A percentile compares a stretch with the other conserved stretches of the same genome.
Evolutionary conservation across 2,113 vertebrate species (phyloP).

Genomic region (Clarias gariepinus): DNA sequence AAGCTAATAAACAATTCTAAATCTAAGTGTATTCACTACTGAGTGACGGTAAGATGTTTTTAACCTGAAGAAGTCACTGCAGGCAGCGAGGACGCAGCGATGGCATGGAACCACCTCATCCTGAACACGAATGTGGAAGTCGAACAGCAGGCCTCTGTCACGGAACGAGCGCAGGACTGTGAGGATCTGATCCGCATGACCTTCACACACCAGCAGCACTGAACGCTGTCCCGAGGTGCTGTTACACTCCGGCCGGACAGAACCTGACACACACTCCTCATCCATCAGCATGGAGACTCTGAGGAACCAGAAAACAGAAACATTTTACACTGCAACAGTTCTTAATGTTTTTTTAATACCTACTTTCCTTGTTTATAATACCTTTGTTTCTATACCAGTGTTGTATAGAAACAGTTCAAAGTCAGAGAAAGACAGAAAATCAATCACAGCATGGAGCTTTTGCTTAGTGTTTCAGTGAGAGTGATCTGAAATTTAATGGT

Average conservation of each 20-base stretch:
- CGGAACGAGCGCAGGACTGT: constrained; percentile 84
- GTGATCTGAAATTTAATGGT: too few species aligned
- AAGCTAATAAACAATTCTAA: not conserved
- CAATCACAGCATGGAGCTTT: too few species aligned
- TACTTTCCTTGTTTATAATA: too few species aligned
- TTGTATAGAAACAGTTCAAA: not conserved
- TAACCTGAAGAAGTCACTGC: constrained; percentile 97
- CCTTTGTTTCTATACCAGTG: not conserved
- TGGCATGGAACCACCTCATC: constrained; percentile 87
- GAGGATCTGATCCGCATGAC: constrained; percentile 88
- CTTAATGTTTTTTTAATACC: not conserved
- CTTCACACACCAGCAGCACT: constrained; percentile 79
- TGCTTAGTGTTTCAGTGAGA: too few species aligned
- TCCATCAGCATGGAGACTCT: constrained; percentile 32
- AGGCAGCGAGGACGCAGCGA: constrained; percentile 91
- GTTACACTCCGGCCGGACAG: constrained; percentile 68
- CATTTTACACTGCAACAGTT: not conserved
- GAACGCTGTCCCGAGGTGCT: constrained; percentile 75
- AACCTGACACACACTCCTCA: constrained; percentile 17
- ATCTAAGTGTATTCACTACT: not conserved
- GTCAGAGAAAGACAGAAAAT: too few species aligned
- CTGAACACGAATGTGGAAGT: constrained; percentile 89
- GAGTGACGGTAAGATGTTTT: not conserved
- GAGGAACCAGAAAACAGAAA: not conserved
- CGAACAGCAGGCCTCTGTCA: constrained; percentile 86